A percentile compares a stretch with the other conserved stretches of the same genome.
Evolutionary conservation across 1,140 invertebrate species (phyloP).

Genomic region (Drosophila truncata): DNA sequence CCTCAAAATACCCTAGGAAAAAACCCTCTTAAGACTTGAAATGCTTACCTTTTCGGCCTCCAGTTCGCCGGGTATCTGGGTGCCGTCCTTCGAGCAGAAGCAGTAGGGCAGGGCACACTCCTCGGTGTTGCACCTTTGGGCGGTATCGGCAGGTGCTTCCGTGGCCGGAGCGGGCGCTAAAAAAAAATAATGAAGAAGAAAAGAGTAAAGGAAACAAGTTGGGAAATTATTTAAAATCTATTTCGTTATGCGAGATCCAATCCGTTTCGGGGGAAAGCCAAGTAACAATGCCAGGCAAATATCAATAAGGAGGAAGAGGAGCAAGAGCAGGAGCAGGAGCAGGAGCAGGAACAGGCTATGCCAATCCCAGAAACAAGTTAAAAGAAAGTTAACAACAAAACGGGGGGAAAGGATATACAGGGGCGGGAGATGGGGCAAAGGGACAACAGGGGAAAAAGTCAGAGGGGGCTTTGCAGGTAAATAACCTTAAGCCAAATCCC

Average conservation of each 20-base stretch:
- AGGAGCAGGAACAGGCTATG: slow-evolving; percentile 16
- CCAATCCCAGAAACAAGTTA: slow-evolving; percentile 76
- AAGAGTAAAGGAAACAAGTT: slow-evolving; percentile 39
- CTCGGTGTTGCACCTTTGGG: slow-evolving; percentile 91
- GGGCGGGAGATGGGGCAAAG: neutral
- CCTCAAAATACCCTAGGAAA: neutral
- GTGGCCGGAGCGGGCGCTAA: slow-evolving; percentile 92
- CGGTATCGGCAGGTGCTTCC: slow-evolving; percentile 92
- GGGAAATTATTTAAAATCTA: slow-evolving; percentile 73
- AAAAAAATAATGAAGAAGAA: neutral
- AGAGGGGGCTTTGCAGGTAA: slow-evolving; percentile 36
- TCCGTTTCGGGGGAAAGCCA: slow-evolving; percentile 59
- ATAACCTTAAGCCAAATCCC: slow-evolving; percentile 69
- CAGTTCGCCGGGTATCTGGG: slow-evolving; percentile 92
- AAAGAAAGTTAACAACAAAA: slow-evolving; percentile 76
- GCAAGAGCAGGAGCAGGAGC: neutral
- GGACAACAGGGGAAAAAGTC: neutral
- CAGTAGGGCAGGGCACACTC: slow-evolving; percentile 95
- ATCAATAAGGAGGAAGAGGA: slow-evolving; percentile 64
- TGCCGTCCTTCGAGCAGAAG: slow-evolving; percentile 96
- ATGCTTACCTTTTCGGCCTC: slow-evolving; percentile 91
- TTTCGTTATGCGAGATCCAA: slow-evolving; percentile 65
- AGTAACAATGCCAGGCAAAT: slow-evolving; percentile 73
- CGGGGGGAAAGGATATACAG: neutral
- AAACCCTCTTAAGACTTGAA: neutral